Conservation (phyloP, 2,113 vertebrate species). For the Sceloporus undulatus region DNA sequence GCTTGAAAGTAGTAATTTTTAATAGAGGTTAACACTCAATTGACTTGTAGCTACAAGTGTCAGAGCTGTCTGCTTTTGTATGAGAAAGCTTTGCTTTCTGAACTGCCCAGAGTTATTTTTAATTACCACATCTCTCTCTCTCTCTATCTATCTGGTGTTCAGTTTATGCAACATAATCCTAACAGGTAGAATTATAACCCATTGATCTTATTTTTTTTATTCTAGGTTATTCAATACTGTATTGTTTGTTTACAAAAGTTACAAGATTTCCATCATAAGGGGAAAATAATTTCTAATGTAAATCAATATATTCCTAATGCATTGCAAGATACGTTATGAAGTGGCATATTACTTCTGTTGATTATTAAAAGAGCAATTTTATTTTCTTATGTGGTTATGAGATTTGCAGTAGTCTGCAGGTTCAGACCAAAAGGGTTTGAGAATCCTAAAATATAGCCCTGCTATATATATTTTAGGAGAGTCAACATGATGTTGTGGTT, state of each 20-base stretch:
- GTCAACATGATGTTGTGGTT: no score
- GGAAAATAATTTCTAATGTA: not conserved
- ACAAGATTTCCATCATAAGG: not conserved
- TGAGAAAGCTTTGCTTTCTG: constrained; percentile 64
- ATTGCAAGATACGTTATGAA: not conserved
- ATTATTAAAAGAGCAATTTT: not conserved
- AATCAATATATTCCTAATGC: not conserved
- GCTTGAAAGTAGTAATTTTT: constrained; percentile 75
- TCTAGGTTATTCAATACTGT: constrained; percentile 15
- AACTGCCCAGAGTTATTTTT: constrained; percentile 61
- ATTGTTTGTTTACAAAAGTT: not conserved
- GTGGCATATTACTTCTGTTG: not conserved
- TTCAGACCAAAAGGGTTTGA: not conserved
- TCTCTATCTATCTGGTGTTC: constrained; percentile 4
- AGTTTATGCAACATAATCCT: constrained; percentile 43
- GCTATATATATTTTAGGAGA: not conserved
- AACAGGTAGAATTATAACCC: constrained; percentile 44
- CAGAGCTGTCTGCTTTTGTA: constrained; percentile 71
- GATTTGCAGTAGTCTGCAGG: not conserved
- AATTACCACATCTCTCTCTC: constrained; percentile 48
- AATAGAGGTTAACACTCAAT: constrained; percentile 68
- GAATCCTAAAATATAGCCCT: not conserved
- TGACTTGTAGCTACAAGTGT: constrained; percentile 76
- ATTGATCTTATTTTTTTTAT: not conserved
- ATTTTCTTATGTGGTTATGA: accelerated